A percentile compares a stretch with the other conserved stretches of the same genome.
These are phyloP conservation scores for Lepeophtheirus salmonis DNA, from an alignment of 1,140 invertebrate species.

Conservation along the genomic window DNA sequence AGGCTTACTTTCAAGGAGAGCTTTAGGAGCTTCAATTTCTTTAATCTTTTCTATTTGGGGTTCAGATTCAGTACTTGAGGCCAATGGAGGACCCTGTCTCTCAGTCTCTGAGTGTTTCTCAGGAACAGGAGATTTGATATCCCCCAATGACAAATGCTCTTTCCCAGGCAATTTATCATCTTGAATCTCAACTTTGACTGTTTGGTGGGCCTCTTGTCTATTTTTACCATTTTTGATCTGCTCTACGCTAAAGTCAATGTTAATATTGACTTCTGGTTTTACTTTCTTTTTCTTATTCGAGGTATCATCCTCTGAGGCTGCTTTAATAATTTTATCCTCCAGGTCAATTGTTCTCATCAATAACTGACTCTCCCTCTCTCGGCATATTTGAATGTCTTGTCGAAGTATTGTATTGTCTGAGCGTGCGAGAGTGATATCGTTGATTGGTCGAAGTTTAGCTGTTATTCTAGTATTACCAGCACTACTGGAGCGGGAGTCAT, in stretches of 20 bases:
- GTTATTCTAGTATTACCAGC: neutral
- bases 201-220: neutral
- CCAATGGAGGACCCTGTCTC: too few species aligned
- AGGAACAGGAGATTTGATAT: too few species aligned
- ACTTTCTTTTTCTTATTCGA: neutral
- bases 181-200: neutral
- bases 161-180: neutral
- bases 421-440: constrained; percentile 1
- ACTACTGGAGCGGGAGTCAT: neutral
- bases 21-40: neutral
- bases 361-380: constrained; percentile 10
- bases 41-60: neutral
- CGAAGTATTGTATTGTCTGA: constrained; percentile 10
- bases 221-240: too few species aligned
- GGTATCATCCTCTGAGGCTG: neutral
- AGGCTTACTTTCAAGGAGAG: neutral
- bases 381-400: constrained; percentile 9
- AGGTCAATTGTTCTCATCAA: constrained; percentile 1
- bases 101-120: too few species aligned
- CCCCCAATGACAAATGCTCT: too few species aligned
- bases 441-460: neutral
- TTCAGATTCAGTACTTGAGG: too few species aligned
- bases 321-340: constrained; percentile 2
- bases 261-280: constrained; percentile 5
- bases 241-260: constrained; percentile 6